Evolutionary conservation across 2,113 vertebrate species (phyloP), one percentile per base, ranked within the genome.

Genomic region (Zosterops borbonicus): DNA sequence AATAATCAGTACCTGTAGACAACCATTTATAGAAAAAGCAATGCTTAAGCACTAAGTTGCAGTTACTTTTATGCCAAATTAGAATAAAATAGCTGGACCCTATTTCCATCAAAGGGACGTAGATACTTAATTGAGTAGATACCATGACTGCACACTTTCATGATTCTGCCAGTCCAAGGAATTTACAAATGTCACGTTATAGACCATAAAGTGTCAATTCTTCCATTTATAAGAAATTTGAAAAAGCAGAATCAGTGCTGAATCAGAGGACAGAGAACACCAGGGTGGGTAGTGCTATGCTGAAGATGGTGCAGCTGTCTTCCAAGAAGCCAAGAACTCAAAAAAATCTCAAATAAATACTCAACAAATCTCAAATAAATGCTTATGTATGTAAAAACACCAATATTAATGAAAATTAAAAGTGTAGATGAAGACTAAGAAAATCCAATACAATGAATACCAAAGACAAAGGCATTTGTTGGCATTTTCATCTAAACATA

Each of bases 11-110:
- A 37, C 28, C 78, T 68, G 27, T 8, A 68, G 39, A 68, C 8
- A 70, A 18, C 0, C 3, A 27, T 14, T 35, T n/a, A 49, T 21
- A 64, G 78, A 18, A 87, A 49, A 55, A 83, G 2, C 12, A 70
- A 11, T 27, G 14, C 13, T 70, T 55, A 41, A 59, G 29, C 0
- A 0, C 23, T 46, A 77, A 69, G 5, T 7, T 67, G 14, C 8
- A 64, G 44, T 14, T 29, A 42, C 22, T 74, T 64, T 64, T 24
- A 75, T 29, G 12, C 4, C 25, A 59, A 70, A 23, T 37, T 52
- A 60, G n/a, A 93, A 55, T n/a, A 53, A 80, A 76, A 49, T 0
- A 50, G 18, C 8, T 55, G 42, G 24, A 78, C 17, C 6, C 22
- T 58, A 31, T 21, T 65, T 44, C 21, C 62, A 3, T 29, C 29